A percentile compares a stretch with the other conserved stretches of the same genome.
These are phyloP conservation scores for Thaumetopoea pityocampa DNA, from an alignment of 1,140 invertebrate genomes.

Conservation along the genomic window DNA sequence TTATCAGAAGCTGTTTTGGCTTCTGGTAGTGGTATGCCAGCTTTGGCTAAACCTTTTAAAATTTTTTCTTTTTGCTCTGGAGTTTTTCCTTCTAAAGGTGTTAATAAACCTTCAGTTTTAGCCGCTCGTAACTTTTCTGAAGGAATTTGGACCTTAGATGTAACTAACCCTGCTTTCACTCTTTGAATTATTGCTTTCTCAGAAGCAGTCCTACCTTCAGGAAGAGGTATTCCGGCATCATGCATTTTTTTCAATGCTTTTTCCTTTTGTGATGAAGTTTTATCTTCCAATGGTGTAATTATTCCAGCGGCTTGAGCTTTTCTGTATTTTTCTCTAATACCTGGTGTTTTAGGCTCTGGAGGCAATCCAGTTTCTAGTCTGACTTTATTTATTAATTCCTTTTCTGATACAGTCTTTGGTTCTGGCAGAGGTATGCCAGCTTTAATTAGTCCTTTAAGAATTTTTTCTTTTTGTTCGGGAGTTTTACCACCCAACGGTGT, in stretches of 20 bases:
- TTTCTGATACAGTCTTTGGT: no score
- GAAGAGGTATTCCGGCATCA: conserved; percentile 22
- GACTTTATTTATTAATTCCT: no score
- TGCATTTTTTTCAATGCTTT: conserved; percentile 27
- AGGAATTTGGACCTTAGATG: conserved; percentile 9
- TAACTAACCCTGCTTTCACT: conserved; percentile 19
- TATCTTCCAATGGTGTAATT: no score
- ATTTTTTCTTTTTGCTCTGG: conserved; percentile 29
- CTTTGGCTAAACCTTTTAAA: conserved; percentile 22
- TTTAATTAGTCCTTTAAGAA: no score
- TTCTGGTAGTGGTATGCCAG: conserved; percentile 31
- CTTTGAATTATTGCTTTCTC: conserved; percentile 31
- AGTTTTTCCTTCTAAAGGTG: conserved; percentile 29
- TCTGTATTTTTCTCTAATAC: no score
- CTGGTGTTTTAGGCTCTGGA: no score
- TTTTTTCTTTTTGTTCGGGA: no score
- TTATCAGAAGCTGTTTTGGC: conserved; percentile 31
- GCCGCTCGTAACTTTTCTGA: conserved; percentile 22
- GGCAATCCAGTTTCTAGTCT: no score
- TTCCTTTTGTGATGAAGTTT: no score
- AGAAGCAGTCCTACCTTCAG: conserved; percentile 27
- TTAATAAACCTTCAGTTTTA: no score
- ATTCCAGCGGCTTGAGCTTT: no score
- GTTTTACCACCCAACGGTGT: conserved; percentile 33
- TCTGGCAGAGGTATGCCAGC: no score